Base-by-base conservation (phyloP, 1,140 invertebrate genomes). In the Sesamia nonagrioides region DNA sequence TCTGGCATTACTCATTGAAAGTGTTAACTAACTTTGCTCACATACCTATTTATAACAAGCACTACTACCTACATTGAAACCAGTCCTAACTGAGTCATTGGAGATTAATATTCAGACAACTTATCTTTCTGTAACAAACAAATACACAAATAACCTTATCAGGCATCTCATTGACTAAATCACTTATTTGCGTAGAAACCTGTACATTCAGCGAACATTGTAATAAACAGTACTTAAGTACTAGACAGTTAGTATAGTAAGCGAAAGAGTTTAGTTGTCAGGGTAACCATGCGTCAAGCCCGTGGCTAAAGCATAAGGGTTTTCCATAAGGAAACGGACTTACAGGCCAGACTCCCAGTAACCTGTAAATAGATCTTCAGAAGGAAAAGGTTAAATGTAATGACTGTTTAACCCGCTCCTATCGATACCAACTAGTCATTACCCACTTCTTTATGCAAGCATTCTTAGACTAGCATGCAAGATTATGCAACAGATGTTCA, bases 81-180 rank as follows among this genome's bases (percentile, higher is more conserved):
- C 61, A 45, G 61, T 66, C 17, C 9, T 7, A 9, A 8, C 21
- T 66, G 61, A 66, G n/a, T 66, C 61, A 66, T 66, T 8, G 61
- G 13, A 27, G 27, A 66, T 66, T 66, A 42, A 66, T 42, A 66
- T 42, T 66, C 37, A 66, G 21, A 66, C 61, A 66, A 66, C 61
- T 66, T 66, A 66, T 66, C 61, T 33, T 60, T 42, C 18, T 56
- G 27, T 27, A 27, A 27, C 15, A 60, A 74, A 74, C 72, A 74
- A 60, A 74, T 37, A 74, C 56, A 74, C 56, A 60, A 74, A 74
- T 48, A 9, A 35, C 37, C 52, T 58, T 74, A 74, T 74, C 72
- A 45, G 11, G 40, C 37, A 60, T 40, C 54, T 45, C 27, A 8
- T 48, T 40, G 21, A 21, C 66, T 69, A 42, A 58, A 74, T 60